Percentiles rank a stretch among this genome's conserved stretches.
Conservation (phyloP, 92 coral and sea anemone genomes). For the Porites evermanni region DNA sequence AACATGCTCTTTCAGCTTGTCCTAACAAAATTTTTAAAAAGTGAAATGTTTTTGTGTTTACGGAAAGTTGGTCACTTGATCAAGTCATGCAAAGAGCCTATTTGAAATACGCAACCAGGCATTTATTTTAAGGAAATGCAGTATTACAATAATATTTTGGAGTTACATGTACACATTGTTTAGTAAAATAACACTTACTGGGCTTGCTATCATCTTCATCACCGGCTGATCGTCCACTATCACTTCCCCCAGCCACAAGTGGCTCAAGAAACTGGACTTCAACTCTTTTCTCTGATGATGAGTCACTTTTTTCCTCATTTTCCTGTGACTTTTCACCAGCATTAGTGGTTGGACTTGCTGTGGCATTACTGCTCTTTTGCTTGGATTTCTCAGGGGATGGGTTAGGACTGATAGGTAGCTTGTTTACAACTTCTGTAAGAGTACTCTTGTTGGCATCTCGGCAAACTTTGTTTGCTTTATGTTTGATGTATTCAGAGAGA, state of each 20-base stretch:
- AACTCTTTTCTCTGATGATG: constrained; percentile 17
- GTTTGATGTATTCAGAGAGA: constrained; percentile 80
- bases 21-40: too few relatives aligned
- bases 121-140: too few relatives aligned
- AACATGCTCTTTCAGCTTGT: too few relatives aligned
- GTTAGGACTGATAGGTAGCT: constrained; percentile 23
- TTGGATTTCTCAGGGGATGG: neutral
- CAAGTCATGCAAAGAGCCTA: too few relatives aligned
- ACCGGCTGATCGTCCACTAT: neutral
- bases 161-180: too few relatives aligned
- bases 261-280: constrained; percentile 63
- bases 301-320: neutral
- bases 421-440: constrained; percentile 23
- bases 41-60: too few relatives aligned
- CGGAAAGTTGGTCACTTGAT: too few relatives aligned
- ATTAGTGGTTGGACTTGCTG: neutral
- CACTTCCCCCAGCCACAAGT: neutral
- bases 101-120: too few relatives aligned
- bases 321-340: constrained; percentile 1
- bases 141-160: too few relatives aligned
- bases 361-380: neutral
- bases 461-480: constrained; percentile 77
- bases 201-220: neutral
- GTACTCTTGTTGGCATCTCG: constrained; percentile 35
- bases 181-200: neutral